Percentiles rank a stretch among this genome's conserved stretches.
Evolutionary conservation across 2,797 vertebrate species (phyloP).

Genomic region (Trachurus trachurus): DNA sequence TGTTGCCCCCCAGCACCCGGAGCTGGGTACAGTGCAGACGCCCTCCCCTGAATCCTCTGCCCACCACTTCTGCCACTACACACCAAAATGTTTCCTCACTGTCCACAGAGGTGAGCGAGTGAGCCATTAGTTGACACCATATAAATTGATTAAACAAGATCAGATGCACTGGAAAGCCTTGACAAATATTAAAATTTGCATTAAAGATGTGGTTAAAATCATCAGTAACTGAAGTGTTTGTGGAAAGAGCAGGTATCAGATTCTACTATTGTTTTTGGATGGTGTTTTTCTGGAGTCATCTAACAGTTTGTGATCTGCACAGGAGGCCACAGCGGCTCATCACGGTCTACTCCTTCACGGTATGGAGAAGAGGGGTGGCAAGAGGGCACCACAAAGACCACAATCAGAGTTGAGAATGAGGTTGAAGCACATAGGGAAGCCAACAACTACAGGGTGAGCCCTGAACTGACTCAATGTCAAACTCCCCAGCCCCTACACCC

Average conservation of each 20-base stretch:
- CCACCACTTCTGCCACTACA: conserved; percentile 79
- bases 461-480: neutral
- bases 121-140: neutral
- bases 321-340: conserved; percentile 62
- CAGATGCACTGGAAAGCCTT: neutral
- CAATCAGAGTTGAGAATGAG: conserved; percentile 87
- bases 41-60: conserved; percentile 76
- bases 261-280: neutral
- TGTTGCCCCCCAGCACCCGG: conserved; percentile 77
- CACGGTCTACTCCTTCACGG: conserved; percentile 59
- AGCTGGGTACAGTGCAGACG: conserved; percentile 74
- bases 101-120: conserved; percentile 77
- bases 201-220: neutral
- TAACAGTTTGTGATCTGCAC: neutral
- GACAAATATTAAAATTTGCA: neutral
- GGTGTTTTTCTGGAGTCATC: neutral
- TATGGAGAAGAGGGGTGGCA: conserved; percentile 85
- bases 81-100: conserved; percentile 82
- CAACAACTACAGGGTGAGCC: conserved; percentile 90
- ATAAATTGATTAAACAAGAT: neutral
- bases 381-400: conserved; percentile 87
- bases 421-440: conserved; percentile 91
- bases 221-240: neutral
- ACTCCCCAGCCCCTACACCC: neutral
- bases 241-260: neutral